A percentile compares a stretch with the other conserved stretches of the same genome.
Conservation (phyloP, 1,140 invertebrate species). For the Calephelis virginiensis region DNA sequence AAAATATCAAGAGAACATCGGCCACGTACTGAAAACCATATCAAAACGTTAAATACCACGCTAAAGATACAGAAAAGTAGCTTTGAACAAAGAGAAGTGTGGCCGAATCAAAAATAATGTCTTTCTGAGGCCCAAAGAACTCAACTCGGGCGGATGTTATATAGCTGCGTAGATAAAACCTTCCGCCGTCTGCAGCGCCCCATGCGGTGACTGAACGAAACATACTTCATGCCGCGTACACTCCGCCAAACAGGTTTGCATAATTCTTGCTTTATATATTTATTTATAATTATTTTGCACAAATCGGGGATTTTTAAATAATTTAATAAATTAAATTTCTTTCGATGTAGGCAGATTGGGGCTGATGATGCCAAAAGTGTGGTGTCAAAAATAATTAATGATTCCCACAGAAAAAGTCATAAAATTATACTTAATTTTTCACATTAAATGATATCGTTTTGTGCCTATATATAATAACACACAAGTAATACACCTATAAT, state of each 20-base stretch:
- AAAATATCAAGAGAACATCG: constrained; percentile 24
- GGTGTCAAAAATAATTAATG: background rate
- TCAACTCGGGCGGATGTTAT: constrained; percentile 66
- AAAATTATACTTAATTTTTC: too few relatives aligned
- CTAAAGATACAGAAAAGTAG: constrained; percentile 66
- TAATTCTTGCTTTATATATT: constrained; percentile 27
- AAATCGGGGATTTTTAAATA: constrained; percentile 3
- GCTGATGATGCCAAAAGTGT: background rate
- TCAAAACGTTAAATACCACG: constrained; percentile 45
- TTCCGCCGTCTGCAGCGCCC: constrained; percentile 69
- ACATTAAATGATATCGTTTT: too few relatives aligned
- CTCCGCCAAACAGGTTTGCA: constrained; percentile 42
- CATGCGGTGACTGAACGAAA: constrained; percentile 58
- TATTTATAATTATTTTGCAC: constrained; percentile 30
- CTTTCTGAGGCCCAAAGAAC: constrained; percentile 70
- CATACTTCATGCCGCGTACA: constrained; percentile 70
- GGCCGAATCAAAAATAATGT: constrained; percentile 64
- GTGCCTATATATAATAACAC: too few relatives aligned
- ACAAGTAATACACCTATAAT: too few relatives aligned
- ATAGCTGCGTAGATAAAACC: constrained; percentile 77
- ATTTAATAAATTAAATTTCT: constrained; percentile 19
- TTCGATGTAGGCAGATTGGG: background rate
- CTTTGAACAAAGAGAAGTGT: constrained; percentile 66
- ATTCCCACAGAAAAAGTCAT: too few relatives aligned
- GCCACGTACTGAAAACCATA: constrained; percentile 51